Conservation (phyloP, 2,797 vertebrate species). For the Valencia hispanica region DNA sequence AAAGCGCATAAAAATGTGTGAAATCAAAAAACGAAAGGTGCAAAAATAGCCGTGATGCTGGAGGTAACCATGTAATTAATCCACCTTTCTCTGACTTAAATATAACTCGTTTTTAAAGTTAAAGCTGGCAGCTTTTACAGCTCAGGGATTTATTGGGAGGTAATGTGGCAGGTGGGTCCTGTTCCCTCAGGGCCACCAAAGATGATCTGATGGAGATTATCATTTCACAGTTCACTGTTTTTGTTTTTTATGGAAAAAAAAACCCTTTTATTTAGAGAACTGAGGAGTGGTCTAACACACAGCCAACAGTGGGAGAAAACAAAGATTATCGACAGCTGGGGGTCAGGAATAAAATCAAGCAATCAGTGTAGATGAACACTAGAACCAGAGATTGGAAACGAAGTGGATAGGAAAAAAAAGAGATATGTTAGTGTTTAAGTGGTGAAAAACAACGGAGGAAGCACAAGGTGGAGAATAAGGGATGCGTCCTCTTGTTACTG, state of each 20-base stretch:
- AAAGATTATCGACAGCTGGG: constrained; percentile 33
- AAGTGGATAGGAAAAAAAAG: constrained; percentile 8
- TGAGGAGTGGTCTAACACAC: constrained; percentile 2
- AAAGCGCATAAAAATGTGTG: constrained; percentile 69
- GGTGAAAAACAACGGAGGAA: neutral
- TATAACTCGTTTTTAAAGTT: constrained; percentile 11
- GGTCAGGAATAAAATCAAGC: constrained; percentile 31
- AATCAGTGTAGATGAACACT: constrained; percentile 20
- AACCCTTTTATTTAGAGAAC: neutral
- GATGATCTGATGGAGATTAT: constrained; percentile 16
- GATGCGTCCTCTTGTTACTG: neutral
- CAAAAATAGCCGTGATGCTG: constrained; percentile 36
- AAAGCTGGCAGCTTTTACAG: constrained; percentile 16
- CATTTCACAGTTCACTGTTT: constrained; percentile 6
- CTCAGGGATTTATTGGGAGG: constrained; percentile 2
- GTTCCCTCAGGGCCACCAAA: constrained; percentile 35
- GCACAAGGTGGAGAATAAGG: neutral
- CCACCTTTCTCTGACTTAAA: constrained; percentile 21
- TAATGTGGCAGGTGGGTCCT: constrained; percentile 21
- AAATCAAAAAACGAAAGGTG: constrained; percentile 71
- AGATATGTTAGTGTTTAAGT: neutral
- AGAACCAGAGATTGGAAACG: constrained; percentile 7
- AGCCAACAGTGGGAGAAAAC: constrained; percentile 17
- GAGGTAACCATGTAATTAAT: constrained; percentile 41
- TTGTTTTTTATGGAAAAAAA: neutral